Base-by-base conservation (phyloP, 30 jellyfish, hydroid and myxozoan species). In the Catostylus mosaicus region DNA sequence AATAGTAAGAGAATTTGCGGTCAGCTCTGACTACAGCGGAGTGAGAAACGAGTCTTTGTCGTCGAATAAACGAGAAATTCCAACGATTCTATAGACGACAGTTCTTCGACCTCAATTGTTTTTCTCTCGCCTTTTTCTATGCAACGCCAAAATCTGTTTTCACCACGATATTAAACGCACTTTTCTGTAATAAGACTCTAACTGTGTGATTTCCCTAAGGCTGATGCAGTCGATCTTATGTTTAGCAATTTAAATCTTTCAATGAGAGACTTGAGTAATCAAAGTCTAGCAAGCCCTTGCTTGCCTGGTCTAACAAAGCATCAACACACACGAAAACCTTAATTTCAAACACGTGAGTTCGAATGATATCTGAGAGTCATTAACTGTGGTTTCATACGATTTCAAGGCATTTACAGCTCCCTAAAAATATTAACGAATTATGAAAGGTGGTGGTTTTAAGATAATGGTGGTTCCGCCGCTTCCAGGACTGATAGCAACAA, bases 201-300 rank as follows among this genome's bases (percentile, higher is more conserved):
- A 52, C 67, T 8, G 67, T 52, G 29, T 22, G 67, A 52, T 8
- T 11, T 4, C 8, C 26, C 67, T 16, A 14, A n/a, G 67, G 67
- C 7, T 16, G 30, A 16, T 4, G 67, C 29, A 52, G 26, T 14
- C 30, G 24, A 66, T 66, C 19, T 43, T 26, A 18, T 66, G 78
- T 30, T 34, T 66, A 66, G 60, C 23, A 66, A 66, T 8, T 14
- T 12, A 34, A 66, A 66, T 37, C 78, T 66, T 66, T 66, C 60
- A 66, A 66, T 66, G 60, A 66, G 29, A 62, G 29, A 30, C n/a
- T 52, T 30, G 78, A 30, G 78, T 66, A 66, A 66, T 66, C 78
- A 66, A 66, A 30, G 16, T 10, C 18, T 43, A 37, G 29, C 78
- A 66, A 12, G 78, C 52, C 78, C 60, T 14, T 66, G 60, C 78